phyloP scores from a whole-genome alignment of 1,140 invertebrate species.

The Papilio polytes region DNA sequence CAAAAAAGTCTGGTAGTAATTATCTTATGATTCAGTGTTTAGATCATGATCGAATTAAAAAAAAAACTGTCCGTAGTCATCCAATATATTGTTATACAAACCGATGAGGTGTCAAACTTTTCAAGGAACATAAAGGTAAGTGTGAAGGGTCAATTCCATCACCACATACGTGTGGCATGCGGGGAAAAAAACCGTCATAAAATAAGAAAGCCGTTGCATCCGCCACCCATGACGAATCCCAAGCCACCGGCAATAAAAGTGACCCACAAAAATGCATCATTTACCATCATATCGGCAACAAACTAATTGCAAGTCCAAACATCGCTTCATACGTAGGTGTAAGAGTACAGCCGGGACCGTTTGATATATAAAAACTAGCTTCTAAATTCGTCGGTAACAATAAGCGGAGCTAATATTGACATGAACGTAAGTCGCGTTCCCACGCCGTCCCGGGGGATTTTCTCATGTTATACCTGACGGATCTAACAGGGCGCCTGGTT shows the following conservation, averaged over 20 bases:
- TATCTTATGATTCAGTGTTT: no score
- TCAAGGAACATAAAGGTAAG: constrained; percentile 53
- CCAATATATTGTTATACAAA: background rate
- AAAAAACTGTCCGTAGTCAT: background rate
- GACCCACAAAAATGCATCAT: constrained; percentile 82
- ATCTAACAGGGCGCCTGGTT: constrained; percentile 70
- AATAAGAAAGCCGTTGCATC: constrained; percentile 50
- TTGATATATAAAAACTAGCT: constrained; percentile 65
- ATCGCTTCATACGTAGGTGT: constrained; percentile 70
- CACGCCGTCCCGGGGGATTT: constrained; percentile 74
- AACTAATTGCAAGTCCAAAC: constrained; percentile 80
- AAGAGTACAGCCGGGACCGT: constrained; percentile 65
- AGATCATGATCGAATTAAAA: no score
- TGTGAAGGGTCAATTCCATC: constrained; percentile 40
- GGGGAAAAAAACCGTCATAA: constrained; percentile 52
- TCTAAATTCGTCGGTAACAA: constrained; percentile 61
- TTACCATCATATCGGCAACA: constrained; percentile 81
- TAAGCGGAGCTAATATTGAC: constrained; percentile 76
- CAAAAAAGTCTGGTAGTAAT: no score
- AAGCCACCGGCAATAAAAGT: constrained; percentile 73
- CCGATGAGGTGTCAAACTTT: constrained; percentile 49
- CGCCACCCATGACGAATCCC: constrained; percentile 76
- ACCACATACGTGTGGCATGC: constrained; percentile 48
- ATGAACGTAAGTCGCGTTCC: constrained; percentile 67
- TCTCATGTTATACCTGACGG: constrained; percentile 66